Base-by-base conservation (phyloP, 1,140 invertebrate species). In the Armadillidium nasatum region DNA sequence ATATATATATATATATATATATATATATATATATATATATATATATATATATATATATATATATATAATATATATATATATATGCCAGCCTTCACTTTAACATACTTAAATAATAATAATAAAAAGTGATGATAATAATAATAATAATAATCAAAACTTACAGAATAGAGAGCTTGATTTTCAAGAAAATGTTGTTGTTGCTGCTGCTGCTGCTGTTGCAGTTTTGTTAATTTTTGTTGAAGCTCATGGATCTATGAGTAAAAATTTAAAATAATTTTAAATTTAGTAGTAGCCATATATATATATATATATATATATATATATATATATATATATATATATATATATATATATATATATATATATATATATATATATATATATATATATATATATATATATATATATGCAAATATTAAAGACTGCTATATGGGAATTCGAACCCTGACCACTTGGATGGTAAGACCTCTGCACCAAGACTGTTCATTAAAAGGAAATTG, bases 131-230 rank as follows among this genome's bases (percentile, higher is more conserved):
- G 6, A 33, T 33, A 33, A 33, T 33, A 33, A 33, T 33, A 33
- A 33, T 33, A 33, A 33, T 33, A 33, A 33, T 33, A 33, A 33
- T 33, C 33, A 3, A 33, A 33, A 60, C 50, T 60, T 60, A 60
- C 50, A 60, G 50, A 60, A 60, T 60, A 60, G 50, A 15, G 19
- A 60, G 50, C 50, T 21, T 67, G n/a, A 19, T 74, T 44, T 21
- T 74, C 10, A 15, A 21, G 73, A 54, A 66, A 66, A 33, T 45
- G 60, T 43, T 23, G 33, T 66, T 69, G 45, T 71, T 66, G 45
- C 33, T 75, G 74, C 73, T 74, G 73, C 73, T 74, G 73, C 54
- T 76, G 75, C 23, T 76, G 75, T 15, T 74, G 68, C 7, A 46
- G 10, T n/a, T 70, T n/a, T 23, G 68, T 10, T 23, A 60, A 60